These are phyloP conservation scores for Tragelaphus scriptus DNA, from an alignment of 2,113 vertebrate genomes.

Conservation along the genomic window DNA sequence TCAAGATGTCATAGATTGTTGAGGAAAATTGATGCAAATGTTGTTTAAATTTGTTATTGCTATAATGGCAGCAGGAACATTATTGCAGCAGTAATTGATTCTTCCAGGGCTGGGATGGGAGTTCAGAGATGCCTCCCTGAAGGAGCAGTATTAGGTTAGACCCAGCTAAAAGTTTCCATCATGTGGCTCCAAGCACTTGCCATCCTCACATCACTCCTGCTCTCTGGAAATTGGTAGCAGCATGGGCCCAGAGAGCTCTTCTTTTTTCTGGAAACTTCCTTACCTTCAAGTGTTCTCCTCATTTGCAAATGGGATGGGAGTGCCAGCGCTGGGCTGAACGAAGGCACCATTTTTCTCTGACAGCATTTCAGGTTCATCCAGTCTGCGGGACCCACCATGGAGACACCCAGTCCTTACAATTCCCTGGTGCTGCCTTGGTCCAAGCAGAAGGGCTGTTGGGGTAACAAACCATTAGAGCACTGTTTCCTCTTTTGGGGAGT, in stretches of 20 bases:
- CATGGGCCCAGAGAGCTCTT: not conserved
- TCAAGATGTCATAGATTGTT: not conserved
- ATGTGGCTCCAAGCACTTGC: not conserved
- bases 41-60: not conserved
- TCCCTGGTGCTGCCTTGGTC: not conserved
- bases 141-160: not conserved
- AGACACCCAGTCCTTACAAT: not conserved
- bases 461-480: not conserved
- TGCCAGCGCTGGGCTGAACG: not conserved
- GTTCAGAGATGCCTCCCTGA: not conserved
- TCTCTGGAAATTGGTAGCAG: not conserved
- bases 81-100: not conserved
- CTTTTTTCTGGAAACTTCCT: not conserved
- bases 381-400: not conserved
- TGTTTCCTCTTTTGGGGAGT: not conserved
- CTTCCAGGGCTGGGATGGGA: not conserved
- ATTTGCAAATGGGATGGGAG: not conserved
- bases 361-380: not conserved
- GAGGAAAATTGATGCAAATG: not conserved
- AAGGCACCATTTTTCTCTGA: not conserved
- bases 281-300: not conserved
- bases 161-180: not conserved
- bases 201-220: not conserved
- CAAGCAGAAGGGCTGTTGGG: not conserved
- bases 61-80: not conserved